Evolutionary conservation across 2,797 vertebrate species (phyloP).

Genomic region (Microctenopoma lineatum): DNA sequence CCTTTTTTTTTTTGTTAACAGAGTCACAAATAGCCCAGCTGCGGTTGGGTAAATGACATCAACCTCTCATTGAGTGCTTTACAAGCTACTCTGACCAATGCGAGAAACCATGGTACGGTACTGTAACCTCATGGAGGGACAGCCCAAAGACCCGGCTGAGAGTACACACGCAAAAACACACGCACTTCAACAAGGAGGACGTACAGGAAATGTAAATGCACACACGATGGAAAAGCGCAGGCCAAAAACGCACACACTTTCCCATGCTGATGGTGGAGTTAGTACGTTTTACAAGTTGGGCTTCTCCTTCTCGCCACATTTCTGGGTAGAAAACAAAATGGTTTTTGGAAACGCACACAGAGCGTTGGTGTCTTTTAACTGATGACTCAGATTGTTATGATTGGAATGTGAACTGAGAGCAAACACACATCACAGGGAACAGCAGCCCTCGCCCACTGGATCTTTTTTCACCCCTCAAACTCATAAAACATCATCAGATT

Average conservation of each 20-base stretch:
- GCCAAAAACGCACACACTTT: slow-evolving; percentile 72
- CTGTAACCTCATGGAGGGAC: slow-evolving; percentile 57
- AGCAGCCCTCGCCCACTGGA: slow-evolving; percentile 57
- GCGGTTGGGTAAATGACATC: slow-evolving; percentile 75
- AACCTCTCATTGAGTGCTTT: slow-evolving; percentile 75
- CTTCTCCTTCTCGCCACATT: slow-evolving; percentile 60
- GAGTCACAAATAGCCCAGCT: slow-evolving; percentile 69
- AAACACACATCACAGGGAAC: slow-evolving; percentile 75
- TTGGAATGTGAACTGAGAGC: slow-evolving; percentile 77
- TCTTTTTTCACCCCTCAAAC: slow-evolving; percentile 40
- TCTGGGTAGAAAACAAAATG: slow-evolving; percentile 62
- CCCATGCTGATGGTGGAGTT: slow-evolving; percentile 65
- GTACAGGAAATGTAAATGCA: slow-evolving; percentile 17
- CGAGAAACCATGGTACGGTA: slow-evolving; percentile 68
- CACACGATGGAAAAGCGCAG: slow-evolving; percentile 15
- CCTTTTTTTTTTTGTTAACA: slow-evolving; percentile 44
- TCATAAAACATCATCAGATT: slow-evolving; percentile 67
- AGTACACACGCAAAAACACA: slow-evolving; percentile 22
- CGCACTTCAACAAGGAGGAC: slow-evolving; percentile 1
- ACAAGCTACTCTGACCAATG: slow-evolving; percentile 67
- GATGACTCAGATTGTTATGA: slow-evolving; percentile 76
- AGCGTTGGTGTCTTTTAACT: slow-evolving; percentile 72
- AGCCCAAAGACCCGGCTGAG: slow-evolving; percentile 40
- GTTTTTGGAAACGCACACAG: slow-evolving; percentile 71
- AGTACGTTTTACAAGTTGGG: slow-evolving; percentile 68